Base-by-base conservation (phyloP, 2,797 vertebrate species). In the Pseudochirops corinnae region DNA sequence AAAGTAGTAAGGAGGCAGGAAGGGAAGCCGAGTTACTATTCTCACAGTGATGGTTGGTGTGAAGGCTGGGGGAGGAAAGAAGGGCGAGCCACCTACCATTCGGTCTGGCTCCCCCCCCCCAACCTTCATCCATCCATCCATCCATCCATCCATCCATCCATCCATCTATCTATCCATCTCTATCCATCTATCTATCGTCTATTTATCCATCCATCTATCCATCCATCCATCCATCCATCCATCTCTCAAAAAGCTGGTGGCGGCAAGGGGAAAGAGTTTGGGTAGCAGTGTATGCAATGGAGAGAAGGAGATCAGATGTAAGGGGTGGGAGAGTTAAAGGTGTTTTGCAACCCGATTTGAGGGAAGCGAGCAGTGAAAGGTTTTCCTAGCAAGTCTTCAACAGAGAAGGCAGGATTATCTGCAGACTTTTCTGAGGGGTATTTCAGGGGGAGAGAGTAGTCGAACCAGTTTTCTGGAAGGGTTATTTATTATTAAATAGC, bases 401-500 rank as follows among this genome's bases (percentile, higher is more conserved):
- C 96, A 93, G 93, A 95, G 50, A 52, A 52, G 74, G 6, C 10
- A 55, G 96, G 97, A 94, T 90, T 93, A 90, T 93, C 96, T 94
- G 95, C 94, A 94, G 95, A 90, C 90, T 92, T 56, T 74, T 87
- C 50, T 55, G 90, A 82, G 55, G 67, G 74, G 93, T 26, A 94
- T n/a, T 55, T 92, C 4, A 18, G 93, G 95, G 55, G 33, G 92
- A 57, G 95, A 96, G 82, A 96, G 96, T 87, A 91, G 62, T 92
- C 96, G 91, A 55, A 94, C 92, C 95, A 95, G 97, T 98, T 96
- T 96, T 96, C 56, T 97, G 95, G 93, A 98, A 95, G 96, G 93
- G 94, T 98, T 96, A 95, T 94, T 95, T 87, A 29, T 96, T 93
- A 95, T 94, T 95, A 82, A 92, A 96, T 95, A 97, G 95, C 90